phyloP scores from a whole-genome alignment of 2,888 invertebrate genomes.

The Sinhomidia bicolor region DNA sequence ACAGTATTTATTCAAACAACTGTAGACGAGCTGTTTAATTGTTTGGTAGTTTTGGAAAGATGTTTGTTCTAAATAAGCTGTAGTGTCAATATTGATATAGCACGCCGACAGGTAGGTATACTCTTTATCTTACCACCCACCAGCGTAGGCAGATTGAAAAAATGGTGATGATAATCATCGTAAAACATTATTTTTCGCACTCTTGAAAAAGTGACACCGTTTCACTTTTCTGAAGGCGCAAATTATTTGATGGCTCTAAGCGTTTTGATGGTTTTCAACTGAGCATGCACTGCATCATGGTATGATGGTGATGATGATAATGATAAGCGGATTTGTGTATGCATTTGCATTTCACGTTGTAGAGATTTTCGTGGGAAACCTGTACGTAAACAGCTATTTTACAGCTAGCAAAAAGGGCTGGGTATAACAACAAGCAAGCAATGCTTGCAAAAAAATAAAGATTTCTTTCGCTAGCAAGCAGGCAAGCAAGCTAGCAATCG shows the following conservation, averaged over 20 bases:
- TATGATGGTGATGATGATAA: not conserved
- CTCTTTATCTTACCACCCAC: too few species aligned
- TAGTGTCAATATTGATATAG: too few species aligned
- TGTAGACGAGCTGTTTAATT: too few species aligned
- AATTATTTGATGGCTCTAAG: not conserved
- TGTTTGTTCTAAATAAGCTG: too few species aligned
- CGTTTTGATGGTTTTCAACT: not conserved
- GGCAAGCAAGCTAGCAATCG: constrained; percentile 2
- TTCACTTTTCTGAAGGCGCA: constrained; percentile 3
- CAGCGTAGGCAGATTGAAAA: not conserved
- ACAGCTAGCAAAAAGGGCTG: constrained; percentile 20
- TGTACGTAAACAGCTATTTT: constrained; percentile 31
- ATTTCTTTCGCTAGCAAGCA: not conserved
- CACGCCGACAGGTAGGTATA: too few species aligned
- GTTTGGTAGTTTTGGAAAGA: too few species aligned
- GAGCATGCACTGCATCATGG: not conserved
- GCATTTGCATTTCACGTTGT: not conserved
- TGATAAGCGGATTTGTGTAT: not conserved
- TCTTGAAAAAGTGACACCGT: constrained; percentile 2
- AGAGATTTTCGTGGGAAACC: constrained; percentile 25
- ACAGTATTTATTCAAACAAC: too few species aligned
- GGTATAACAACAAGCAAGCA: constrained; percentile 4
- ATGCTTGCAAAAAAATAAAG: not conserved
- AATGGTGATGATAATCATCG: not conserved
- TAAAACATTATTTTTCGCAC: not conserved